These are phyloP conservation scores for Diorhabda elongata DNA, from an alignment of 1,140 invertebrate species.

Conservation along the genomic window DNA sequence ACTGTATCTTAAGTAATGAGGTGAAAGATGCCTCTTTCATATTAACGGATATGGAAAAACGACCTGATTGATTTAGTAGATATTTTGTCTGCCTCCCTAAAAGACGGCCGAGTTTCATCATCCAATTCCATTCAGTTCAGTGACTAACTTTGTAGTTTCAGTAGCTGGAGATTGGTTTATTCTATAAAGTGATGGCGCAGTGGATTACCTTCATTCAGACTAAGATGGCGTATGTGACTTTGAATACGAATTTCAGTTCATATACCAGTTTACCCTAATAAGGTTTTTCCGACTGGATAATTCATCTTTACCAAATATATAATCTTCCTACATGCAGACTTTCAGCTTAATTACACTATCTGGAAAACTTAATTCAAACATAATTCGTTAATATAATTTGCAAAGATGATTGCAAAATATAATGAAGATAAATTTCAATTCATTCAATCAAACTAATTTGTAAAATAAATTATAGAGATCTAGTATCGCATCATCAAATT, in stretches of 20 bases:
- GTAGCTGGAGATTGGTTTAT: slow-evolving; percentile 16
- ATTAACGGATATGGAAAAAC: neutral
- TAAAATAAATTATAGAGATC: neutral
- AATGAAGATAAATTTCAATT: neutral
- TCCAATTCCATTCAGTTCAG: slow-evolving; percentile 25
- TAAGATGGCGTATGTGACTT: slow-evolving; percentile 25
- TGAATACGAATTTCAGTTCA: slow-evolving; percentile 24
- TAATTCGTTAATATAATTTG: neutral
- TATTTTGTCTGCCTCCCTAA: neutral
- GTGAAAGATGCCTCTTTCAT: too few species aligned
- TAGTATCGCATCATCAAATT: neutral
- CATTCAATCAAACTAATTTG: neutral
- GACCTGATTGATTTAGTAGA: neutral
- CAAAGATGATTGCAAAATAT: neutral
- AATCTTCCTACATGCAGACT: slow-evolving; percentile 8
- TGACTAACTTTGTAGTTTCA: slow-evolving; percentile 23
- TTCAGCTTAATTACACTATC: slow-evolving; percentile 7
- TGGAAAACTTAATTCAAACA: neutral
- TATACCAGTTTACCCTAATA: slow-evolving; percentile 27
- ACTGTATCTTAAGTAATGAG: too few species aligned
- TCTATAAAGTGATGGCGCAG: slow-evolving; percentile 28
- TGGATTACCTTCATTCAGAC: slow-evolving; percentile 30
- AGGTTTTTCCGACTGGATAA: slow-evolving; percentile 25
- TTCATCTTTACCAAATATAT: slow-evolving; percentile 13
- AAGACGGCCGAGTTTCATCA: slow-evolving; percentile 18